These are phyloP conservation scores for Scaptomyza reducta DNA, from an alignment of 2,888 invertebrate genomes.

Conservation along the genomic window DNA sequence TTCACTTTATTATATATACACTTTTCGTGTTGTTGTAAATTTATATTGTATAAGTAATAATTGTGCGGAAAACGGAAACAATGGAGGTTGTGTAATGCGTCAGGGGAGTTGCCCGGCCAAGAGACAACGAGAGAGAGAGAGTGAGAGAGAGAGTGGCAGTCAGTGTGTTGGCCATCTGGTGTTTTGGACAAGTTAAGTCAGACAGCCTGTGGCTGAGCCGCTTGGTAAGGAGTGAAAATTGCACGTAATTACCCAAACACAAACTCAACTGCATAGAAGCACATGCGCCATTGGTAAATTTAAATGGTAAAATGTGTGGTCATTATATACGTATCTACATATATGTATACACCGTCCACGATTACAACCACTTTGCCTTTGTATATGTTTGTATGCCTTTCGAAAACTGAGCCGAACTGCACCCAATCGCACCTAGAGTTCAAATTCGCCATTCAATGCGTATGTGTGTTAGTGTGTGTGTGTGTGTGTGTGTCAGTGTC, in stretches of 20 bases:
- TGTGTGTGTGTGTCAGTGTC: conserved; percentile 16
- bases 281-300: conserved; percentile 65
- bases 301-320: conserved; percentile 65
- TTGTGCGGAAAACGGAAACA: conserved; percentile 81
- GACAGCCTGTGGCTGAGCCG: conserved; percentile 62
- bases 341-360: conserved; percentile 44
- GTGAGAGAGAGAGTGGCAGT: neutral
- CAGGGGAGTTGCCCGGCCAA: conserved; percentile 52
- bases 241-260: conserved; percentile 71
- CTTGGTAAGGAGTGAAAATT: conserved; percentile 77
- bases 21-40: conserved; percentile 54
- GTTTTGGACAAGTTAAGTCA: conserved; percentile 47
- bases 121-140: neutral
- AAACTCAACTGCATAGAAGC: conserved; percentile 19
- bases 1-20: conserved; percentile 19
- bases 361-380: conserved; percentile 63
- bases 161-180: conserved; percentile 61
- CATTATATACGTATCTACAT: conserved; percentile 58
- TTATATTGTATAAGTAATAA: conserved; percentile 81
- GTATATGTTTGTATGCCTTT: conserved; percentile 20
- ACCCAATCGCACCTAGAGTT: conserved; percentile 52
- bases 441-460: conserved; percentile 58
- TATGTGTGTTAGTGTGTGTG: neutral
- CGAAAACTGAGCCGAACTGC: conserved; percentile 46
- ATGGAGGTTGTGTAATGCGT: conserved; percentile 80